Evolutionary conservation across 1,140 invertebrate genomes (phyloP).

Genomic region (Polypedilum vanderplanki): DNA sequence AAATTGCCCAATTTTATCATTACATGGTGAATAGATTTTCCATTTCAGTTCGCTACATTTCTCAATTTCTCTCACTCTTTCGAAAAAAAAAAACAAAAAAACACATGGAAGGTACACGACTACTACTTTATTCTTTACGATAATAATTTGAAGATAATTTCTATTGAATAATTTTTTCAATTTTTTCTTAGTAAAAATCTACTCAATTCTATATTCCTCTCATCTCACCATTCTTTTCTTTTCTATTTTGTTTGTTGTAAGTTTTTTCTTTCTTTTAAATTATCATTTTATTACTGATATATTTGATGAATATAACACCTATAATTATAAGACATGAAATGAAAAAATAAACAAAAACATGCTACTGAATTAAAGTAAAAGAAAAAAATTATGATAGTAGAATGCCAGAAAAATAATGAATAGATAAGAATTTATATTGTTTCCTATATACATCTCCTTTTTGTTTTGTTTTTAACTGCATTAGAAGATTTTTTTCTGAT

Average conservation of each 20-base stretch:
- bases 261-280: no score
- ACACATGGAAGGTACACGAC: no score
- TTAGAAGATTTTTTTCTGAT: conserved; percentile 1
- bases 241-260: background rate
- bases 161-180: no score
- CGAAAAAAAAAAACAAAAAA: background rate
- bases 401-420: conserved; percentile 16
- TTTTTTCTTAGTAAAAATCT: background rate
- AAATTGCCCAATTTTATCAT: conserved; percentile 19
- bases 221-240: background rate
- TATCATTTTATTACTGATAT: background rate
- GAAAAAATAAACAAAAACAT: background rate
- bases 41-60: background rate
- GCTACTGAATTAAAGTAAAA: background rate
- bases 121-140: no score
- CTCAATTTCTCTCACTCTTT: background rate
- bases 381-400: conserved; percentile 1
- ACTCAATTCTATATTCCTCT: background rate
- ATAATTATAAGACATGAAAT: conserved; percentile 19
- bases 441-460: background rate
- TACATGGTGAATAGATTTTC: background rate
- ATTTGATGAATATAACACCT: background rate
- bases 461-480: background rate
- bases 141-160: no score
- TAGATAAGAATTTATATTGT: conserved; percentile 15